These are phyloP conservation scores for Parotia lawesii DNA, from an alignment of 2,113 vertebrate species.

Conservation along the genomic window DNA sequence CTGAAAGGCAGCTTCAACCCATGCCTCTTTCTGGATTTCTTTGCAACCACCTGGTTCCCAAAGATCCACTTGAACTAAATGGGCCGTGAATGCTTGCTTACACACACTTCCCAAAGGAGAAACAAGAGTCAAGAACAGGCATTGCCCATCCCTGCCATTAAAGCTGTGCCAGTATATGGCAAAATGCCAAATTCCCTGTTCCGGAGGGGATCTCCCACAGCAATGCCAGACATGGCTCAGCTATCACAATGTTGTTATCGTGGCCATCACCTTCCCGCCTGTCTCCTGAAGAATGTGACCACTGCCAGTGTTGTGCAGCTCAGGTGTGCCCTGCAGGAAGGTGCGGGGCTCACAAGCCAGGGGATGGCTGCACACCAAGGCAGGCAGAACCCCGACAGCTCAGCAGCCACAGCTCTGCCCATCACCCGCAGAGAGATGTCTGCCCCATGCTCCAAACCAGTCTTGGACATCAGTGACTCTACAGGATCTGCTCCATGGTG, in stretches of 20 bases:
- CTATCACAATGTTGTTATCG: neutral
- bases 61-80: neutral
- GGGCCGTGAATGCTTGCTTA: neutral
- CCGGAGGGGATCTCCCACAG: neutral
- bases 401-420: neutral
- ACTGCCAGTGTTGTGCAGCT: neutral
- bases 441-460: neutral
- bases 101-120: neutral
- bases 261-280: neutral
- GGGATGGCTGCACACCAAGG: rapidly evolving
- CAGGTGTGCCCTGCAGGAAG: neutral
- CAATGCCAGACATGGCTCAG: rapidly evolving
- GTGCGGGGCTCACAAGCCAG: neutral
- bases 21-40: neutral
- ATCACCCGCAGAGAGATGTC: neutral
- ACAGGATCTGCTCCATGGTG: neutral
- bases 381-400: neutral
- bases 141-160: neutral
- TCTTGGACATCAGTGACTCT: neutral
- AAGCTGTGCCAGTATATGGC: neutral
- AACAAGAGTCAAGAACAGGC: neutral
- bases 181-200: neutral
- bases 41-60: neutral
- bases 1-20: neutral
- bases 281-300: neutral